These are phyloP conservation scores for Enteromius mattozi DNA, from an alignment of 2,797 vertebrate genomes.

Conservation along the genomic window DNA sequence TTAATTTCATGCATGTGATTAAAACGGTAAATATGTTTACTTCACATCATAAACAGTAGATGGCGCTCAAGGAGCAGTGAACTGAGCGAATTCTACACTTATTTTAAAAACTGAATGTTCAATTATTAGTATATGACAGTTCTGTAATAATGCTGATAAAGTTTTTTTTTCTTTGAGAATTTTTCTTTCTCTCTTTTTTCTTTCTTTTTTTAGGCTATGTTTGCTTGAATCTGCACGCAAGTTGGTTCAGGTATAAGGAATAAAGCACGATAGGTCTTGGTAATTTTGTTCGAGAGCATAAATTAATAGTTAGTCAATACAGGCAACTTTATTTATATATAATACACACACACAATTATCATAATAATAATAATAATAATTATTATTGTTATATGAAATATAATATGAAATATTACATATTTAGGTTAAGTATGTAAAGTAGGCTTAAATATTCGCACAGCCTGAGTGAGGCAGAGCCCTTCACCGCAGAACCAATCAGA, in stretches of 20 bases:
- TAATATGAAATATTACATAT: not conserved
- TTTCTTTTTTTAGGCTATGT: not conserved
- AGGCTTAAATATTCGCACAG: not conserved
- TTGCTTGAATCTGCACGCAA: too few relatives aligned
- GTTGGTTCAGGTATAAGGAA: not conserved
- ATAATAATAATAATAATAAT: not conserved
- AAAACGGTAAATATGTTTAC: not conserved
- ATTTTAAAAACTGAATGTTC: not conserved
- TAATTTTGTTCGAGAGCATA: not conserved
- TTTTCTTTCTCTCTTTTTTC: not conserved
- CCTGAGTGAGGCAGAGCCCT: constrained; percentile 22
- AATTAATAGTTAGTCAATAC: not conserved
- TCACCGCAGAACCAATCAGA: constrained; percentile 56
- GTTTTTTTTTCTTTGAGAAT: fast-evolving
- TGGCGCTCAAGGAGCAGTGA: constrained; percentile 4
- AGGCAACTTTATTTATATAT: not conserved
- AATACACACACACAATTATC: not conserved
- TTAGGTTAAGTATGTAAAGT: not conserved
- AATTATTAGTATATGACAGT: not conserved
- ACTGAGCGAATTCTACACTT: not conserved
- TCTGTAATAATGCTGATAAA: not conserved
- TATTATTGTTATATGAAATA: not conserved
- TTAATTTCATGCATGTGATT: not conserved
- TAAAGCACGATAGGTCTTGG: not conserved
- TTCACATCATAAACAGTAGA: not conserved